Base-by-base conservation (phyloP, 2,888 invertebrate genomes). In the Drosophila histrio region DNA sequence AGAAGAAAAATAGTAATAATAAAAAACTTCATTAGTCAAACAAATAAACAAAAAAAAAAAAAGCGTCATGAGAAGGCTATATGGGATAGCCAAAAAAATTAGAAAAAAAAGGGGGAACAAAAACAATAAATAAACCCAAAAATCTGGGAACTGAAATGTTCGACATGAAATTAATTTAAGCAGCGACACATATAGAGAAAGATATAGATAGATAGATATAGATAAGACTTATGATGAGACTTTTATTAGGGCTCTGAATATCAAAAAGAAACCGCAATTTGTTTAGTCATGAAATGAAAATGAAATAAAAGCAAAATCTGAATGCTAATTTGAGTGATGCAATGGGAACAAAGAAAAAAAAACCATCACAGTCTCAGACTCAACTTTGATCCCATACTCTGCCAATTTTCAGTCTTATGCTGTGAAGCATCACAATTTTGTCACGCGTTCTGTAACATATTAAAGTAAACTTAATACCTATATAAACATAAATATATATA, bases 41-140 rank as follows among this genome's bases (percentile, higher is more conserved):
- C 63, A 72, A 63, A 67, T 67, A 64, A 79, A 67, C 52, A 57
- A 63, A 63, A 59, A 64, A 79, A 67, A 49, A 57, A 63, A 63
- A 59, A 26, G 24, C 41, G 21, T 19, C 28, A 17, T 54, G 46
- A 38, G 61, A 62, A 59, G 47, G 61, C 56, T 53, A 24, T 8
- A 19, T n/a, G 28, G n/a, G 8, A 7, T 19, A 49, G 22, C 1
- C 44, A 24, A 13, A 32, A 57, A 56, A n/a, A 21, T 36, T 9
- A 22, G 34, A 11, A 34, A 43, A 30, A 11, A 50, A 34, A 24
- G 9, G 13, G n/a, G n/a, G n/a, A n/a, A 15, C 11, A 47, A 19
- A 19, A 46, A 47, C n/a, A 47, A 32, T 8, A 34, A 19, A 38
- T 8, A 50, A 36, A 24, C 21, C 19, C 30, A 26, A 28, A 43